Percentiles rank a stretch among this genome's conserved stretches.
Conservation (phyloP, 2,797 vertebrate genomes). For the Muscicapa comitata region DNA sequence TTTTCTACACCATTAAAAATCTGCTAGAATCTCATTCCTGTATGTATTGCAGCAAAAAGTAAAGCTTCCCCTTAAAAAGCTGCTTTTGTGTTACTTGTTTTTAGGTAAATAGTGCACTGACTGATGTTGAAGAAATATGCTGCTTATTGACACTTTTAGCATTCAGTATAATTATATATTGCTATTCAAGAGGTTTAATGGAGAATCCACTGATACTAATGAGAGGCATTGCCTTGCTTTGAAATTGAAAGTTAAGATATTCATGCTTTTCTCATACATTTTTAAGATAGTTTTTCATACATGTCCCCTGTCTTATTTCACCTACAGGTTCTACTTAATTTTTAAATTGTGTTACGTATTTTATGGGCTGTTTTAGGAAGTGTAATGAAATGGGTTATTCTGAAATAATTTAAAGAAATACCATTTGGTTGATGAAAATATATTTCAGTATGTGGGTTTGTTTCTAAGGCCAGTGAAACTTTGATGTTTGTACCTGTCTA, state of each 20-base stretch:
- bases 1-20: neutral
- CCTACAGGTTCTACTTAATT: neutral
- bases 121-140: neutral
- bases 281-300: neutral
- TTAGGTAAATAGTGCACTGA: neutral
- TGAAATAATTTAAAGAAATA: slow-evolving; percentile 43
- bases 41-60: neutral
- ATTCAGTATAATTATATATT: neutral
- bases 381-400: neutral
- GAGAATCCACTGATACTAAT: neutral
- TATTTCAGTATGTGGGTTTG: neutral
- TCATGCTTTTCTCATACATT: neutral
- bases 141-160: neutral
- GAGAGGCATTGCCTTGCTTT: neutral
- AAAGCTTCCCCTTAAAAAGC: neutral
- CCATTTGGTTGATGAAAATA: neutral
- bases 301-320: neutral
- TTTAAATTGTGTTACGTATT: slow-evolving; percentile 11
- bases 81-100: neutral
- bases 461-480: slow-evolving; percentile 23
- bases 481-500: slow-evolving; percentile 31
- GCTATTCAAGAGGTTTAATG: neutral
- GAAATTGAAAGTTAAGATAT: neutral
- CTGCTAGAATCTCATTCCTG: neutral
- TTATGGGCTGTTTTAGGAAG: slow-evolving; percentile 31